These are phyloP conservation scores for Rutpela maculata DNA, from an alignment of 2,888 invertebrate genomes.

Conservation along the genomic window DNA sequence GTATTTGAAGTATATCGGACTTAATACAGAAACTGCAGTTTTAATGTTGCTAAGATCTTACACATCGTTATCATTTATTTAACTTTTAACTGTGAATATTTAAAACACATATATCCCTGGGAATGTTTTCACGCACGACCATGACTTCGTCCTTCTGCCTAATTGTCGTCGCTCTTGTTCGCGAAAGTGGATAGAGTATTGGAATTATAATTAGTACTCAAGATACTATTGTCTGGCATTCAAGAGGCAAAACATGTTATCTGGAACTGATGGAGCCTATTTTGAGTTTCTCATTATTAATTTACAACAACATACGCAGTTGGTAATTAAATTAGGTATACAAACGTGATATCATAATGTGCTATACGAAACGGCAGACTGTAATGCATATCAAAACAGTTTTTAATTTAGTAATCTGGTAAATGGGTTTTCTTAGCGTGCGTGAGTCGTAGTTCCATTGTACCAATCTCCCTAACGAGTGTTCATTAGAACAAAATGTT, in stretches of 20 bases:
- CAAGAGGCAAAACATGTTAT: background rate
- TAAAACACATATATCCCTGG: no score
- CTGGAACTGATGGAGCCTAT: slow-evolving; percentile 13
- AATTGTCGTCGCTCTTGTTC: slow-evolving; percentile 1
- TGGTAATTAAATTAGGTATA: background rate
- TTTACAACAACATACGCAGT: background rate
- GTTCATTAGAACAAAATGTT: no score
- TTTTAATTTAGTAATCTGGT: background rate
- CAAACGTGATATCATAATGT: background rate
- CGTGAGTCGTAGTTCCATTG: no score
- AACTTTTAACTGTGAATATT: no score
- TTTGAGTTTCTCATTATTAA: background rate
- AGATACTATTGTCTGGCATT: background rate
- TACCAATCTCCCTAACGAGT: no score
- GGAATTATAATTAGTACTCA: slow-evolving; percentile 20
- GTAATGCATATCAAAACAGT: background rate
- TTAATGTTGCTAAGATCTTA: no score
- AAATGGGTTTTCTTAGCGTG: no score
- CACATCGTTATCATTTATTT: no score
- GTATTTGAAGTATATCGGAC: no score
- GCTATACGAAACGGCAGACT: background rate
- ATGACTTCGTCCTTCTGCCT: background rate
- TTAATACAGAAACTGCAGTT: no score
- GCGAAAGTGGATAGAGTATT: slow-evolving; percentile 8
- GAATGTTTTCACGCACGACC: background rate